These are phyloP conservation scores for Notodromas monacha DNA, from an alignment of 2,888 invertebrate species.

Conservation along the genomic window DNA sequence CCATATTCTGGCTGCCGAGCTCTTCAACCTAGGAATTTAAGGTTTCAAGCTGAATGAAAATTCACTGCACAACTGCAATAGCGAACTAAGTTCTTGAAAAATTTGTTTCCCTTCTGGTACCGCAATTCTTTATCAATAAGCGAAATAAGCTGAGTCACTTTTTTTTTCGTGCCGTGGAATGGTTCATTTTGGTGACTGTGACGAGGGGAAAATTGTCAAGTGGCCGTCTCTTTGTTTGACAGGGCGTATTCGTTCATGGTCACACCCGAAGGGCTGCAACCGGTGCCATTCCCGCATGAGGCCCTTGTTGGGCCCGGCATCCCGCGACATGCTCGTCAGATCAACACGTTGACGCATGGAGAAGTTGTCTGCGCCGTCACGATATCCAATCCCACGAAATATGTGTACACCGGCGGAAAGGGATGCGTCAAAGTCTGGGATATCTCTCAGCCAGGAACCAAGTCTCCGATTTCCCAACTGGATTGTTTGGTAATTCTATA, in stretches of 20 bases:
- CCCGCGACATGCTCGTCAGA: constrained; percentile 57
- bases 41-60: too few species aligned
- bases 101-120: too few species aligned
- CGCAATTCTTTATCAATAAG: too few species aligned
- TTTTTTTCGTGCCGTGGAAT: too few species aligned
- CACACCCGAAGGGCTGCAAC: constrained; percentile 54
- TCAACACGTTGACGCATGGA: constrained; percentile 67
- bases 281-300: constrained; percentile 77
- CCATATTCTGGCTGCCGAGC: too few species aligned
- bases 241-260: constrained; percentile 85
- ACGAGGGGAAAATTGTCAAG: too few species aligned
- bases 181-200: too few species aligned
- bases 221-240: too few species aligned
- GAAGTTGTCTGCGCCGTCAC: constrained; percentile 95
- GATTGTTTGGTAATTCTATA: constrained; percentile 35
- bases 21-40: too few species aligned
- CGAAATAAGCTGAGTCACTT: too few species aligned
- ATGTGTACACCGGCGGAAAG: constrained; percentile 92
- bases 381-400: constrained; percentile 50
- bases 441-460: constrained; percentile 53
- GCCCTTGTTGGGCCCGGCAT: constrained; percentile 71
- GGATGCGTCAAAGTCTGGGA: constrained; percentile 94
- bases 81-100: too few species aligned
- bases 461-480: constrained; percentile 52
- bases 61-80: too few species aligned